Evolutionary conservation across 2,888 invertebrate genomes (phyloP), one percentile per base, ranked within the genome.

Genomic region (Cephus sareptanus): DNA sequence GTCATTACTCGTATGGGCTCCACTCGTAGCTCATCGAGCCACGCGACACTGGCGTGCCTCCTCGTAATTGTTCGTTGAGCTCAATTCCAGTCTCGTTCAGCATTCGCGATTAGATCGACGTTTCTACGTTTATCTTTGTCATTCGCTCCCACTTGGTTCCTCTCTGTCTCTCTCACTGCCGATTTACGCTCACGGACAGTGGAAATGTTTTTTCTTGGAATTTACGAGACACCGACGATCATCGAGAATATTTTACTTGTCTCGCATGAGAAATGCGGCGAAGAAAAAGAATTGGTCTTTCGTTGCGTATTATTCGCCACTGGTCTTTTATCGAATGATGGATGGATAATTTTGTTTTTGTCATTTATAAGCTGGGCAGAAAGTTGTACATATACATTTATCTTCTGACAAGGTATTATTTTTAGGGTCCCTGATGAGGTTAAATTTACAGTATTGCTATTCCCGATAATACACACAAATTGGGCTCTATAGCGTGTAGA

Each of bases 1-100:
- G 76, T 78, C 80, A 76, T 80, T 81, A 78, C 76, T 76, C 76
- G 71, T 78, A 70, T 77, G 78, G 79, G 75, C 77, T 79, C 78
- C 78, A 80, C 81, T 76, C 37, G 30, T 35, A 35, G 71, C 37
- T 34, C 30, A 40, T 71, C 76, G 71, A n/a, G 81, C 81, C 81
- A 81, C 83, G 82, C 82, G 81, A 83, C 83, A 79, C 75, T 76
- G 80, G 71, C 82, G 80, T 82, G 78, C 78, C 77, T 31, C 81
- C 75, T 81, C 81, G 81, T 84, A 87, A 87, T 88, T 85, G 86
- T 88, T 84, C 83, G 82, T 87, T 85, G 86, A 87, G 85, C 85
- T 85, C 84, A 83, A 87, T 87, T 88, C 81, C 81, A 82, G 79
- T 56, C 70, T 79, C 77, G 79, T 56, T 56, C 75, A 78, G 79